phyloP scores from a whole-genome alignment of 1,140 invertebrate species.

The Zaprionus camerounensis region DNA sequence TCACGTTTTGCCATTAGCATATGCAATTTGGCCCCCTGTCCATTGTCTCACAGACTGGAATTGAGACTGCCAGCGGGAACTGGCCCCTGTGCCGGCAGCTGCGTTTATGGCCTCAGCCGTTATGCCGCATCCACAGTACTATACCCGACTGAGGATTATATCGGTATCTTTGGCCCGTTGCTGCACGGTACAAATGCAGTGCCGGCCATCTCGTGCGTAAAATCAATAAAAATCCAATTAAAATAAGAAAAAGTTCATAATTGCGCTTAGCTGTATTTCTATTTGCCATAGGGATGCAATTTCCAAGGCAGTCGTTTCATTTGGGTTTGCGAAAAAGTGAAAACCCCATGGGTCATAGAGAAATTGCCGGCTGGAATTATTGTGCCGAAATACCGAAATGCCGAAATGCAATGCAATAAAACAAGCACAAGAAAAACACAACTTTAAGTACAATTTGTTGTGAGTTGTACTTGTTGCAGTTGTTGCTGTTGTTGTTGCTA shows the following conservation, averaged over 20 bases:
- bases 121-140: conserved; percentile 47
- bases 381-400: conserved; percentile 53
- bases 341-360: conserved; percentile 55
- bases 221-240: conserved; percentile 83
- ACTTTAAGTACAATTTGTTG: conserved; percentile 59
- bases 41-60: conserved; percentile 53
- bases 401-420: conserved; percentile 66
- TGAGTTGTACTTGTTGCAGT: conserved; percentile 29
- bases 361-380: conserved; percentile 63
- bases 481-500: conserved; percentile 16
- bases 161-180: conserved; percentile 20
- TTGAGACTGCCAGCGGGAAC: not conserved
- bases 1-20: conserved; percentile 80
- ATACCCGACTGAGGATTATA: conserved; percentile 4
- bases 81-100: conserved; percentile 39
- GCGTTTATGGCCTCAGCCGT: conserved; percentile 49
- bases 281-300: not conserved
- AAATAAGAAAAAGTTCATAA: conserved; percentile 80
- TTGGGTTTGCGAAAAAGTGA: not conserved
- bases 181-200: not conserved
- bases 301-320: not conserved
- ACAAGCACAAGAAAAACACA: conserved; percentile 39
- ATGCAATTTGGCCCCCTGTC: conserved; percentile 42
- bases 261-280: conserved; percentile 40
- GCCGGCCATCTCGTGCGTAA: conserved; percentile 75